Evolutionary conservation across 2,113 vertebrate genomes (phyloP), one percentile per base, ranked within the genome.

Genomic region (Hippoglossus stenolepis): DNA sequence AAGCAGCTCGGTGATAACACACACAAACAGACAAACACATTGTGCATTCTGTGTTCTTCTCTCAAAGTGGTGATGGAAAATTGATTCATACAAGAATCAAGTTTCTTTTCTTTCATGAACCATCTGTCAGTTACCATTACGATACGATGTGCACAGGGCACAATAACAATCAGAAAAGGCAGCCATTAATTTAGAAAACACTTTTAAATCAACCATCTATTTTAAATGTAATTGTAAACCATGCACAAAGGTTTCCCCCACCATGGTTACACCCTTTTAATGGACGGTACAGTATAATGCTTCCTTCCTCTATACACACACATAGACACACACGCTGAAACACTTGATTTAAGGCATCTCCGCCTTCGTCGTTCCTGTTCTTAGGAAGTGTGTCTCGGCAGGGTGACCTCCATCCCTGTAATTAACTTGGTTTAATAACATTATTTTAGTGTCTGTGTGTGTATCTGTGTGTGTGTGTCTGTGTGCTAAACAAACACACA

Each of bases 381-480:
- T 65, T 75, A 54, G 68, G 63, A 69, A 57, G 73, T 66, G 58
- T 73, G 40, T 66, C 67, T 80, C 14, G 21, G 73, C 64, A 79
- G 73, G 73, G 70, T 85, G 80, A 87, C 65, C 74, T 64, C 53
- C 71, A 61, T 84, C 64, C 58, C 77, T 82, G 40, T 89, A 82
- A 89, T 82, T 82, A 80, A 69, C 70, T 60, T 57, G 53, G 49
- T 80, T 80, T 80, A 69, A 89, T 85, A 82, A 82, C 75, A 80
- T 82, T 80, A 68, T 73, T 84, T 68, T 54, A 59, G 56, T 73
- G 58, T 59, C 31, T 59, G 53, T 8, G 5, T 61, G 38, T 47
- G 61, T 43, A 18, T 40, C 20, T 43, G 28, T 38, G 28, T 28
- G 28, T 23, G 23, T 38, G 31, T 10, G 51, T 54, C 18, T 54